These are phyloP conservation scores for Drosophila yakuba DNA, from an alignment of 1,140 invertebrate species.

Conservation along the genomic window DNA sequence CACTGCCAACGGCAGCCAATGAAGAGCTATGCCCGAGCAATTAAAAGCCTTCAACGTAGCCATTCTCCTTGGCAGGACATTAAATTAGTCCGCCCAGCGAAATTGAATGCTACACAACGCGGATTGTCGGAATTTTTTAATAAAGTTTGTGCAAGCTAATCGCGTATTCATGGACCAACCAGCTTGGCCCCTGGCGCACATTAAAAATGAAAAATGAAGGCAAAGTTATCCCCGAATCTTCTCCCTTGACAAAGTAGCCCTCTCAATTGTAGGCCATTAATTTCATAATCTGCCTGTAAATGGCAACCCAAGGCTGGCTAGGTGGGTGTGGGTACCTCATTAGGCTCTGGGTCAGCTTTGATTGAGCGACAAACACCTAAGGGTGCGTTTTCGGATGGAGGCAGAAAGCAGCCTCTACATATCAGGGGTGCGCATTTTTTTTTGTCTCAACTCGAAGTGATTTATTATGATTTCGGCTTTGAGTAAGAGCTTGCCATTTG, in stretches of 20 bases:
- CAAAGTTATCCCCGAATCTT: constrained; percentile 43
- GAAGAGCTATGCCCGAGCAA: constrained; percentile 27
- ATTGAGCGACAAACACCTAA: constrained; percentile 51
- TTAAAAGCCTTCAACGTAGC: constrained; percentile 39
- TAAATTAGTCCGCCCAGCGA: constrained; percentile 33
- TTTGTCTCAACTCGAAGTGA: constrained; percentile 33
- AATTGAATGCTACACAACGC: constrained; percentile 26
- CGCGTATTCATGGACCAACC: constrained; percentile 48
- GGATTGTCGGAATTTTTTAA: constrained; percentile 39
- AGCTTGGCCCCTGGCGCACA: constrained; percentile 42
- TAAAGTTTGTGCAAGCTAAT: constrained; percentile 50
- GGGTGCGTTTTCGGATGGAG: background rate
- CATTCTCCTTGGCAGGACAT: constrained; percentile 26
- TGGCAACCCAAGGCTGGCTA: constrained; percentile 13
- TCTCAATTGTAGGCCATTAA: constrained; percentile 59
- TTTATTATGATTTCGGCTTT: constrained; percentile 48
- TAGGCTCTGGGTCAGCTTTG: constrained; percentile 47
- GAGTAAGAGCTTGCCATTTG: constrained; percentile 18
- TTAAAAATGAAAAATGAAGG: constrained; percentile 59
- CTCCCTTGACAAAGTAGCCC: constrained; percentile 40
- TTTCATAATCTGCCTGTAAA: constrained; percentile 55
- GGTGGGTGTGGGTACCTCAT: constrained; percentile 26
- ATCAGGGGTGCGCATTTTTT: constrained; percentile 6
- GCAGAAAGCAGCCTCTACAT: background rate
- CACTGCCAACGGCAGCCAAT: constrained; percentile 46